Conservation (phyloP, 2,888 invertebrate genomes). For the Protonemura montana region DNA sequence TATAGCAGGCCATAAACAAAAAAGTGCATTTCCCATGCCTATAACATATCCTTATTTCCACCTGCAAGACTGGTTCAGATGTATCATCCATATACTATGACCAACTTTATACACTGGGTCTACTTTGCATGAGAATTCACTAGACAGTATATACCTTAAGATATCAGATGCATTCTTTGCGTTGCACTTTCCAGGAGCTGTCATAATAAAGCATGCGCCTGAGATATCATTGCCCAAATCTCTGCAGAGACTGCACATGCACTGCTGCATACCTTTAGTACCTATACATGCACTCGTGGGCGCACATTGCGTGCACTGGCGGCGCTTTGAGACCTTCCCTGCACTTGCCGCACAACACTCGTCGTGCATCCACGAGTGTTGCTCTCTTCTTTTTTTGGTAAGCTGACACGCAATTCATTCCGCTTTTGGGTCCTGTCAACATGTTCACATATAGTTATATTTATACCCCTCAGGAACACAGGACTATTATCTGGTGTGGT, state of each 20-base stretch:
- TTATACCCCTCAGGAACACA: not conserved
- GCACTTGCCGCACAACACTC: not conserved
- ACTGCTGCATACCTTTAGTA: not conserved
- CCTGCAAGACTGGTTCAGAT: not conserved
- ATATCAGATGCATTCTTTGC: not conserved
- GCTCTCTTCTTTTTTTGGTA: not conserved
- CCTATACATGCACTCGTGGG: not conserved
- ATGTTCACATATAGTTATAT: not conserved
- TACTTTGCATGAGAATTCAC: conserved; percentile 3
- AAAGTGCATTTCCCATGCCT: not conserved
- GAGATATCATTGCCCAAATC: not conserved
- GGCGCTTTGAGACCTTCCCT: not conserved
- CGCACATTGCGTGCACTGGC: not conserved
- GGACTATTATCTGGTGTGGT: not conserved
- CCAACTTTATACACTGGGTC: not conserved
- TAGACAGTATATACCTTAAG: not conserved
- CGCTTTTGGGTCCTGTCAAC: not conserved
- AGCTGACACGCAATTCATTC: not conserved
- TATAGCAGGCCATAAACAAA: not conserved
- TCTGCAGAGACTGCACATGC: not conserved
- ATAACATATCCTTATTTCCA: not conserved
- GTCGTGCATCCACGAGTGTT: not conserved
- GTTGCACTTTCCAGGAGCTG: conserved; percentile 7
- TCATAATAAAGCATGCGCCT: not conserved
- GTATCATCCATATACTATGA: not conserved